These are phyloP conservation scores for Luidia sarsii DNA, from an alignment of 53 echinoderm and acorn worm species.

Conservation along the genomic window DNA sequence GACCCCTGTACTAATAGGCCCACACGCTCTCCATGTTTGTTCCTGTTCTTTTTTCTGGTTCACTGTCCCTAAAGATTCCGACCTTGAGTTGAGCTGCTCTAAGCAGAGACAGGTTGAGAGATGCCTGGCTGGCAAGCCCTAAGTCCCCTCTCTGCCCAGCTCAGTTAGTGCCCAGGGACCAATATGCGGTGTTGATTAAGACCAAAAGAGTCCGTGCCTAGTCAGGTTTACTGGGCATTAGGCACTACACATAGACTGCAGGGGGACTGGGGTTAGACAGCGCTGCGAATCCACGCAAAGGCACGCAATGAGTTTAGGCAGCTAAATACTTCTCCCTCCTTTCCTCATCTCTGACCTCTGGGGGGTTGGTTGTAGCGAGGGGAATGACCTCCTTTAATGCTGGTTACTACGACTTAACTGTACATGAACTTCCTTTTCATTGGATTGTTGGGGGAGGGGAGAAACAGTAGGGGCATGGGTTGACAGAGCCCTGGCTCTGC, in stretches of 20 bases:
- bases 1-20: background rate
- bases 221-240: conserved; percentile 48
- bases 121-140: background rate
- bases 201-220: conserved; percentile 41
- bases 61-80: conserved; percentile 28
- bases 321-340: background rate
- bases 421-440: too few species aligned
- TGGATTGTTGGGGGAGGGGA: too few species aligned
- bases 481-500: too few species aligned
- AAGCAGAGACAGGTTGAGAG: background rate
- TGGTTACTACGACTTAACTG: background rate
- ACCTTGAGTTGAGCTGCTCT: conserved; percentile 21
- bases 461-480: too few species aligned
- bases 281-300: background rate
- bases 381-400: conserved; percentile 33
- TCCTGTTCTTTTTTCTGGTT: conserved; percentile 31
- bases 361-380: background rate
- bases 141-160: background rate
- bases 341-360: background rate
- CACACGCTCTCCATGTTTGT: background rate
- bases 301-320: conserved; percentile 40
- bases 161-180: background rate
- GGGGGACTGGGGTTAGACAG: conserved; percentile 18
- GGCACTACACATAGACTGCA: conserved; percentile 22
- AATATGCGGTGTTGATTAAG: conserved; percentile 23